Evolutionary conservation across 2,888 invertebrate genomes (phyloP), one percentile per base, ranked within the genome.

Genomic region (Pseudeuparius sepicola): DNA sequence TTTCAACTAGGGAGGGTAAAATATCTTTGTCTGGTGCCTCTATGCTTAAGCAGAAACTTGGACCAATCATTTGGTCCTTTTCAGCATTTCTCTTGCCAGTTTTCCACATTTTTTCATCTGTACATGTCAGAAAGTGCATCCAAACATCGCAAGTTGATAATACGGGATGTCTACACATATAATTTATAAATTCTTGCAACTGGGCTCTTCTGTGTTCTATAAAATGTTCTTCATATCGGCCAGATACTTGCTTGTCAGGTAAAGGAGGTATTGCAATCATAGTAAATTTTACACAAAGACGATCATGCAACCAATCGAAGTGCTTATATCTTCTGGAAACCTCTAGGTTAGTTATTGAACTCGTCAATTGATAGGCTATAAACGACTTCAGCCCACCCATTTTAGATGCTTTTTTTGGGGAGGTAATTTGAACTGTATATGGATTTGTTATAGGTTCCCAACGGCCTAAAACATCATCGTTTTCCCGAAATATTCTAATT

Each of bases 31-130:
- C 81, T 18, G 93, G 89, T 42, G 87, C 83, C 47, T 82, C 78
- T 50, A 97, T 71, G 40, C 87, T 83, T 61, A 87, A 75, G 64
- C 94, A 94, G 62, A 89, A 92, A 63, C 83, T 87, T 15, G 87
- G 83, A 4, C 92, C 92, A 47, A 86, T 69, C 43, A 90, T 73
- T 51, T 87, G 83, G 61, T 98, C 97, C 53, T 83, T 85, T 63
- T 98, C 97, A 1, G 97, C 96, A 61, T 78, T 80, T 43, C 97
- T 69, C 33, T 42, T 42, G 3, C 97, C 97, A 29, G 75, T 76
- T 65, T 98, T 98, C 97, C 97, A 98, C 48, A 84, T 78, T 61
- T 93, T 94, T 52, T 93, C 96, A 65, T 97, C 96, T 4, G 89
- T 93, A 58, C 96, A 96, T 2, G 90, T 90, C 31, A 98, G 74